Base-by-base conservation (phyloP, 2,888 invertebrate genomes). In the Allacma fusca region DNA sequence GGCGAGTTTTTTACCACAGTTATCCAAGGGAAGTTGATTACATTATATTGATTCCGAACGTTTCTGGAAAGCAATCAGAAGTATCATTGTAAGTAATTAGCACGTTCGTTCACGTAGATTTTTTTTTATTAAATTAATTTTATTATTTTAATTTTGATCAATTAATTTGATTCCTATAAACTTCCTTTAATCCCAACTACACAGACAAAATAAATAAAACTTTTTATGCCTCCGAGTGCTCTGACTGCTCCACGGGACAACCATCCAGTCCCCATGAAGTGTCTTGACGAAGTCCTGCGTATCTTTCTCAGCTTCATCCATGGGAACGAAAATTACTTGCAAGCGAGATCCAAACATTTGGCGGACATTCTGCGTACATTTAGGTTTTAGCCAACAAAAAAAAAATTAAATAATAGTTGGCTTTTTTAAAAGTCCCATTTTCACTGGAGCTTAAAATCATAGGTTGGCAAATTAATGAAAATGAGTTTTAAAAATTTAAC, bases 271-370 rank as follows among this genome's bases (percentile, higher is more conserved):
- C 50, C 81, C 81, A 76, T 82, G 81, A 24, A 79, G 64, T 16
- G 78, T 44, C 34, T 75, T 82, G 2, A 80, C 81, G 50, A 82
- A 83, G 34, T 79, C 81, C n/a, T 75, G 73, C 50, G 77, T 79
- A 65, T 83, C 83, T 26, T 76, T 64, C 67, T 83, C 81, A 40
- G 80, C 79, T 28, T 81, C 81, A 59, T 83, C 83, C 75, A 81
- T 69, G 4, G 83, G 79, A 7, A 82, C 23, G 62, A 75, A 83
- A 16, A 83, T 80, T 0, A 83, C 74, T 57, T 82, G 80, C 19
- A 83, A 78, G 16, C 79, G 76, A 57, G 77, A 75, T 34, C 78
- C 79, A 59, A 78, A 34, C 34, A 78, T 75, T 21, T 68, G 67
- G 13, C 78, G 72, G 72, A 78, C 72, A 73, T 80, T 50, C 65